Base-by-base conservation (phyloP, 1,140 invertebrate genomes). In the Pseudomyrmex flavicornis region DNA sequence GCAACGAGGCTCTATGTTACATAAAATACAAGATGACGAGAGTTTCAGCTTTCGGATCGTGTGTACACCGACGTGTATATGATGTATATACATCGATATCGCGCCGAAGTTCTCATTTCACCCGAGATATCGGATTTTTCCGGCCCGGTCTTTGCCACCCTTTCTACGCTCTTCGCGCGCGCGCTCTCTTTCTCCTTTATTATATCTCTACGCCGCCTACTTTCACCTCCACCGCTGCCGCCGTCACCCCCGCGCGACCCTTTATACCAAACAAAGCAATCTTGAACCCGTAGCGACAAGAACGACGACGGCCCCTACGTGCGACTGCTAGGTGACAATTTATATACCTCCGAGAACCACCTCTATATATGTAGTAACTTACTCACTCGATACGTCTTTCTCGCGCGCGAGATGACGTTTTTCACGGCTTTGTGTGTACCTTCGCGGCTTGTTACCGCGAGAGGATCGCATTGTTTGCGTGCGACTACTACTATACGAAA, bases 221-320 rank as follows among this genome's bases (percentile, higher is more conserved):
- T n/a, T 83, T 82, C 86, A 86, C 87, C 79, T 87, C 35, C 35
- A 7, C 4, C 20, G 50, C 8, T 17, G 15, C 54, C 35, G 20
- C 44, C 54, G 65, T 46, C 66, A 86, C 83, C 74, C 76, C 74
- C 85, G 65, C 69, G 54, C 84, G 85, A 89, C 90, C 93, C 92
- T 93, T 92, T 91, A 90, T 91, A 89, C 92, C 91, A 92, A 93
- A 93, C 93, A 93, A 93, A 93, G 91, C 92, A 93, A 93, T 93
- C 91, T 92, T 89, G 91, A 89, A 83, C 73, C 70, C 80, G 89
- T 89, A 85, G 90, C 85, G 85, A 77, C 44, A 44, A 86, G 84
- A 83, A 90, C 92, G 91, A 52, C 50, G 50, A 52, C 50, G 50
- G 90, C 85, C 89, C 88, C 88, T 90, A 92, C 90, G 91, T 92